Evolutionary conservation across 2,797 vertebrate genomes (phyloP).

Genomic region (Apodemus agrarius): DNA sequence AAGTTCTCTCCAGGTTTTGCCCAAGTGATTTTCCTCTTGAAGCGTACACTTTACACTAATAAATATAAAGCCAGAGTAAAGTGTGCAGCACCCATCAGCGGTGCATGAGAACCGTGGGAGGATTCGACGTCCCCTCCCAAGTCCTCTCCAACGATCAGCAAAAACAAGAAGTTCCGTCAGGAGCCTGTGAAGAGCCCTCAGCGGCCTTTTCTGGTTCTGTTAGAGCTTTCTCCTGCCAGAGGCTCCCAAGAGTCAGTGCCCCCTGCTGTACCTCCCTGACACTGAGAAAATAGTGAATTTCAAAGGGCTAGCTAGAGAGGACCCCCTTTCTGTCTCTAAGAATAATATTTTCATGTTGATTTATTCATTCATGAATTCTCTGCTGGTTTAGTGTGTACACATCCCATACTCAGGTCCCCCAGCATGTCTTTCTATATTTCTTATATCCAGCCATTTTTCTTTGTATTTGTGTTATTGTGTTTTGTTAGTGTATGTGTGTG

Average conservation of each 20-base stretch:
- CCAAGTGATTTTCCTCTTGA: not conserved
- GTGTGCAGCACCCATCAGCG: accelerated
- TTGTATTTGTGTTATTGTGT: not conserved
- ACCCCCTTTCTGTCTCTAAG: not conserved
- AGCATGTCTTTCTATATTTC: not conserved
- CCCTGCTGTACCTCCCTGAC: not conserved
- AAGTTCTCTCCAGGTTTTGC: not conserved
- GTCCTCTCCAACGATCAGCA: not conserved
- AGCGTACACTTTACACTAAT: not conserved
- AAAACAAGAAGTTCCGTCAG: not conserved
- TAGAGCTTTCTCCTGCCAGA: not conserved
- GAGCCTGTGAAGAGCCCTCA: not conserved
- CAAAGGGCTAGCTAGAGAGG: not conserved
- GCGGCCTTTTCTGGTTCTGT: not conserved
- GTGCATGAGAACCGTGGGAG: accelerated
- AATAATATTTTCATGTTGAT: not conserved
- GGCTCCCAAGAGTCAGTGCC: not conserved
- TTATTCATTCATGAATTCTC: not conserved
- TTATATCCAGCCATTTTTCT: not conserved
- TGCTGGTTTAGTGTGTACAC: too few relatives aligned
- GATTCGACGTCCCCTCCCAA: not conserved
- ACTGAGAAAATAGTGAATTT: not conserved
- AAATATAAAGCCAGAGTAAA: not conserved
- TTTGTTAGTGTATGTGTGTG: not conserved
- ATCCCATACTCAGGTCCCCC: too few relatives aligned